These are phyloP conservation scores for Anoplopoma fimbria DNA, from an alignment of 2,113 vertebrate genomes.

Conservation along the genomic window DNA sequence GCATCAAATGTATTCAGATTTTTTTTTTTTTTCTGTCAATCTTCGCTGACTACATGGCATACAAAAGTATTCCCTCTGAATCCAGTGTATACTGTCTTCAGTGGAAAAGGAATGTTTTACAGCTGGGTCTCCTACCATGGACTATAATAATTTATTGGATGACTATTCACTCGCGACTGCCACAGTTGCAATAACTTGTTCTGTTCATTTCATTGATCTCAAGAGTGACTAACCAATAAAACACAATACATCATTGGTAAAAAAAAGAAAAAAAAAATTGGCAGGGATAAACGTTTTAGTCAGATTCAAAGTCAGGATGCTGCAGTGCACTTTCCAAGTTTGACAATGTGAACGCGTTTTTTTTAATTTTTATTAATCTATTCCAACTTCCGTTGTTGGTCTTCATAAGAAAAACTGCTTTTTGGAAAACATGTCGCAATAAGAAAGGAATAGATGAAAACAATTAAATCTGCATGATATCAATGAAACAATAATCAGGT, in stretches of 20 bases:
- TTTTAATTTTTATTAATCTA: too few species aligned
- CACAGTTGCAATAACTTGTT: slow-evolving; percentile 12
- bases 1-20: not conserved
- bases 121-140: not conserved
- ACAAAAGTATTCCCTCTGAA: not conserved
- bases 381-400: not conserved
- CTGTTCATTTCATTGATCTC: slow-evolving; percentile 31
- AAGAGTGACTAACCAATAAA: slow-evolving; percentile 9
- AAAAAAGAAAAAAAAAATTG: not conserved
- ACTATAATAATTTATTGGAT: slow-evolving; percentile 20
- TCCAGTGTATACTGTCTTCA: not conserved
- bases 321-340: not conserved
- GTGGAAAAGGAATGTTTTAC: not conserved
- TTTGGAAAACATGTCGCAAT: too few species aligned
- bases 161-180: not conserved
- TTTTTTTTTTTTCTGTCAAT: not conserved
- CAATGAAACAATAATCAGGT: not conserved
- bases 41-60: not conserved
- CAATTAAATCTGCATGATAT: not conserved
- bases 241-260: not conserved
- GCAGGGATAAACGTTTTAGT: not conserved
- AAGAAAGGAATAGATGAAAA: too few species aligned
- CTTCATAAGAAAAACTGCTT: too few species aligned
- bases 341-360: too few species aligned
- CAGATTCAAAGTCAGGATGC: not conserved